These are phyloP conservation scores for Agonum fuliginosum DNA, from an alignment of 2,888 invertebrate species.

Conservation along the genomic window DNA sequence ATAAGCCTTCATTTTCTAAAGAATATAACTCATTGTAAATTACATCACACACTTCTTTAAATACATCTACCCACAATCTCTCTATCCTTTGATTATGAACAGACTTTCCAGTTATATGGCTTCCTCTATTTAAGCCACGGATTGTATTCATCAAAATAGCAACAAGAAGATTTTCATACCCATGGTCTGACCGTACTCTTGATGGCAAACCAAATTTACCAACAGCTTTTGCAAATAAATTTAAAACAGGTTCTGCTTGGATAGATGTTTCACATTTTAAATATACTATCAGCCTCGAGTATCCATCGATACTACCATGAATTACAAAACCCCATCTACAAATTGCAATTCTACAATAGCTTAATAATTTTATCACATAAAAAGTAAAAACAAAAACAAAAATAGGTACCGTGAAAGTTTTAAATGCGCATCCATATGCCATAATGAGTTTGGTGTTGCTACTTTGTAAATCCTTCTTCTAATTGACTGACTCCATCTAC, in stretches of 20 bases:
- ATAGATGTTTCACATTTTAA: conserved; percentile 22
- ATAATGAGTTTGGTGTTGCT: too few relatives aligned
- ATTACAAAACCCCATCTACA: conserved; percentile 35
- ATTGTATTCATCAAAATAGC: conserved; percentile 28
- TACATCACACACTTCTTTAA: conserved; percentile 23
- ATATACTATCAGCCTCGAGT: conserved; percentile 15
- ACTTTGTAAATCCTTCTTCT: too few relatives aligned
- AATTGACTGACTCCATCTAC: too few relatives aligned
- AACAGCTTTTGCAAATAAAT: conserved; percentile 1
- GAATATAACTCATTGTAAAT: too few relatives aligned
- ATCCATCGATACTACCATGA: conserved; percentile 48
- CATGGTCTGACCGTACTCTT: conserved; percentile 28
- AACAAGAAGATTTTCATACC: conserved; percentile 41
- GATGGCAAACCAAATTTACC: conserved; percentile 33
- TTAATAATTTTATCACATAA: too few relatives aligned
- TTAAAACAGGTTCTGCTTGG: not conserved
- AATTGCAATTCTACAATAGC: too few relatives aligned
- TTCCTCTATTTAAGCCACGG: conserved; percentile 29
- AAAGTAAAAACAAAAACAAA: too few relatives aligned
- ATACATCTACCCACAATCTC: conserved; percentile 35
- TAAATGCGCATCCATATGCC: too few relatives aligned
- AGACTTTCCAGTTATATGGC: conserved; percentile 30
- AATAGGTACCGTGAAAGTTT: too few relatives aligned
- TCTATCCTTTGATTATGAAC: too few relatives aligned
- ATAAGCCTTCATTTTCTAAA: too few relatives aligned